Evolutionary conservation across 2,888 invertebrate genomes (phyloP).

Genomic region (Stegana nigrithorax): DNA sequence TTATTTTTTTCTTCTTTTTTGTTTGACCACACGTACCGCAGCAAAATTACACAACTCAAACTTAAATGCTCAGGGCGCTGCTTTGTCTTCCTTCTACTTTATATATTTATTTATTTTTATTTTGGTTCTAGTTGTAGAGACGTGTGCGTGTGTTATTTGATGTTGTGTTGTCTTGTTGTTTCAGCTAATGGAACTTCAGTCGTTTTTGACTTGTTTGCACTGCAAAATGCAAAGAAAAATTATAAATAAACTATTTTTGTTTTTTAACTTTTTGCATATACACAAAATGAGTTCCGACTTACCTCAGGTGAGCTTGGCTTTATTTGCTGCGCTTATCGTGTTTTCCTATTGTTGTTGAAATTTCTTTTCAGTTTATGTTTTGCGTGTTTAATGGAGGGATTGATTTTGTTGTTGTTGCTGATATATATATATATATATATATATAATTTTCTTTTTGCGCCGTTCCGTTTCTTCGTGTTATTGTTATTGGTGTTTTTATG

Average conservation of each 20-base stretch:
- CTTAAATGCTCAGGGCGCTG: too few relatives aligned
- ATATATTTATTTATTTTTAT: background rate
- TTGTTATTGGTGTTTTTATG: slow-evolving; percentile 15
- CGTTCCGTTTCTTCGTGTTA: slow-evolving; percentile 2
- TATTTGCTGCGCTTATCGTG: background rate
- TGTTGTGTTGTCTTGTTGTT: background rate
- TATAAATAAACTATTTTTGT: too few relatives aligned
- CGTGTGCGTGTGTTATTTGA: background rate
- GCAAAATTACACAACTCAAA: too few relatives aligned
- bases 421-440: too few relatives aligned
- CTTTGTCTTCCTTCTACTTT: too few relatives aligned
- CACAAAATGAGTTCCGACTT: background rate
- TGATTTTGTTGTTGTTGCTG: slow-evolving; percentile 27
- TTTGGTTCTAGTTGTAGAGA: background rate
- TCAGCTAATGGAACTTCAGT: background rate
- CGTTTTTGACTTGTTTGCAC: background rate
- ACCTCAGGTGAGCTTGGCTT: background rate
- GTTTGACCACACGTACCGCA: too few relatives aligned
- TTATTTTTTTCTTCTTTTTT: background rate
- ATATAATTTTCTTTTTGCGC: slow-evolving; percentile 20
- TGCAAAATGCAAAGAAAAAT: background rate
- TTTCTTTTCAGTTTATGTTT: too few relatives aligned
- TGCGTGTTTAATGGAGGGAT: slow-evolving; percentile 58
- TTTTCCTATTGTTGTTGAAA: slow-evolving; percentile 29
- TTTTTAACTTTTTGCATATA: too few relatives aligned